Base-by-base conservation (phyloP, 2,113 vertebrate species). In the Pleuronectes platessa region DNA sequence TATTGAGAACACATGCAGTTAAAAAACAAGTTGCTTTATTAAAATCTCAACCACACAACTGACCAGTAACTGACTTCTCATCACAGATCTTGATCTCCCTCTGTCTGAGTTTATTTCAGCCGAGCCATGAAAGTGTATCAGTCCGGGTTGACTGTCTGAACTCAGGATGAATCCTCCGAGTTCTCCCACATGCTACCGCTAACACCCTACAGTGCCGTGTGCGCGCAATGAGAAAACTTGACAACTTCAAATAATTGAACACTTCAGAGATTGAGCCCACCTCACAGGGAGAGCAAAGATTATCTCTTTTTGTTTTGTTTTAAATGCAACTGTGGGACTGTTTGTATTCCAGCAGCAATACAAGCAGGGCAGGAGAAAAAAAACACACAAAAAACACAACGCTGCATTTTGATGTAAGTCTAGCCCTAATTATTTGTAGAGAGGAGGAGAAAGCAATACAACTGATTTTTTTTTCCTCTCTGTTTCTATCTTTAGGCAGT, bases 401-500 rank as follows among this genome's bases (percentile, higher is more conserved):
- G 61, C 71, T 74, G 71, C 79, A 74, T 90, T 90, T 89, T 82
- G 68, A 91, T 86, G 60, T n/a, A 78, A 84, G 87, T 77, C 78
- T 62, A 78, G 70, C 40, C 72, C 79, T 89, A 87, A 91, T 93
- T 87, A 91, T 81, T 90, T 90, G 75, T 77, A 18, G 55, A 64
- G 56, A 17, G 58, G 79, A 49, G 54, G 4, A 70, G 37, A 35
- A 75, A 59, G 79, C 62, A 76, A 76, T 86, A 86, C 86, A 88
- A 90, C 89, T 85, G 88, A 91, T 93, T 92, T 66, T 78, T 72
- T 88, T 65, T 78, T 5, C 7, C 6, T 76, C 26, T 67, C 66
- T 68, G 60, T 77, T 86, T 83, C 72, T 55, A 2, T 90, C 92
- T 92, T 87, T 56, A 92, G 90, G 92, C 92, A 61, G 64, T 86